Conservation (phyloP, 2,888 invertebrate genomes). For the Hypselothyrea guttata region DNA sequence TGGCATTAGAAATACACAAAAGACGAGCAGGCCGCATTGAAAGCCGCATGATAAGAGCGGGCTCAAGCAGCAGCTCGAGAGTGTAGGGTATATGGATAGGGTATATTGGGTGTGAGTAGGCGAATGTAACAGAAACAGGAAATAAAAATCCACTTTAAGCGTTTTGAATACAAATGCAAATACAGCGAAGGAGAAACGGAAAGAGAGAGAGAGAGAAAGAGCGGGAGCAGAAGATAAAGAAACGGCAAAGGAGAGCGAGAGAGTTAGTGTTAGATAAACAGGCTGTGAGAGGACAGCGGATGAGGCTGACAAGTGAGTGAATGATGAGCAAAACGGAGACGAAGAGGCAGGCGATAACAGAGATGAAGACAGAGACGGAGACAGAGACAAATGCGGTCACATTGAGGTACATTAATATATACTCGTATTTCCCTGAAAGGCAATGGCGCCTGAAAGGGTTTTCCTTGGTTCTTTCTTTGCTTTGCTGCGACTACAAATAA, state of each 20-base stretch:
- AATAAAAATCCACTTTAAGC: conserved; percentile 76
- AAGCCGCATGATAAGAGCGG: conserved; percentile 1
- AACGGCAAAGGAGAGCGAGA: neutral
- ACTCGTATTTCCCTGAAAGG: conserved; percentile 37
- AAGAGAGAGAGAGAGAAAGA: neutral
- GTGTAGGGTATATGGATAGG: neutral
- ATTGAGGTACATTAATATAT: conserved; percentile 74
- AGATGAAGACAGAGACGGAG: neutral
- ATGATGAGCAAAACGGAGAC: conserved; percentile 45
- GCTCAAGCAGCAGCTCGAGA: neutral
- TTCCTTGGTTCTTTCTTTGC: conserved; percentile 20
- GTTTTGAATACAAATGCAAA: conserved; percentile 76
- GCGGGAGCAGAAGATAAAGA: conserved; percentile 3
- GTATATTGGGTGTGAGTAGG: neutral
- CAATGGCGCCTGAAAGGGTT: conserved; percentile 63
- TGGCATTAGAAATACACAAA: conserved; percentile 75
- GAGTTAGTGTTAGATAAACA: conserved; percentile 5
- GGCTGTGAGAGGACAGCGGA: conserved; percentile 4
- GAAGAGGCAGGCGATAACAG: neutral
- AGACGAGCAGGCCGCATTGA: conserved; percentile 28
- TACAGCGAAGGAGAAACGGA: conserved; percentile 26
- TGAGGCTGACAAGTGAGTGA: conserved; percentile 60
- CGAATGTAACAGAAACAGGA: conserved; percentile 64
- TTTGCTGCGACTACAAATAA: conserved; percentile 42
- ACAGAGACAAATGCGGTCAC: conserved; percentile 63